These are phyloP conservation scores for Hoplodrina blanda DNA, from an alignment of 2,888 invertebrate species.

Conservation along the genomic window DNA sequence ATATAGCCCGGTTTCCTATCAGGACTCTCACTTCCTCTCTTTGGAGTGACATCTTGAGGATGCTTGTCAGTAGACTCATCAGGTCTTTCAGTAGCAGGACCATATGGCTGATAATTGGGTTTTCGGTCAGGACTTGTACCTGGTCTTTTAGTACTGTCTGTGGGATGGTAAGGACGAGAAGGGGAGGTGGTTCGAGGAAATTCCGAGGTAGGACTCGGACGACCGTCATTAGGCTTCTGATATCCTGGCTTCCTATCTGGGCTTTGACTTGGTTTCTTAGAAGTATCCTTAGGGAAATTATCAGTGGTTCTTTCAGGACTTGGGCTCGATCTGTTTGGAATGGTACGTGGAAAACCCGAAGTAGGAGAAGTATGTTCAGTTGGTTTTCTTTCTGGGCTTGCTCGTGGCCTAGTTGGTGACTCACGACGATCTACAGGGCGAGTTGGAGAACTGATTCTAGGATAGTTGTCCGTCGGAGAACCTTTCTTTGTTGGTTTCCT, in stretches of 20 bases:
- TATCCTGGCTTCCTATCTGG: slow-evolving; percentile 67
- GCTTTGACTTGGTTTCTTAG: slow-evolving; percentile 64
- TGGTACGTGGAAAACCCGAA: slow-evolving; percentile 24
- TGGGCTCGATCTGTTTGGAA: slow-evolving; percentile 36
- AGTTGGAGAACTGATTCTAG: slow-evolving; percentile 41
- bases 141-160: slow-evolving; percentile 37
- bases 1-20: slow-evolving; percentile 77
- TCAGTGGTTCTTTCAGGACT: slow-evolving; percentile 53
- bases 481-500: slow-evolving; percentile 57
- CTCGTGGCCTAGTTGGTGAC: slow-evolving; percentile 60
- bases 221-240: slow-evolving; percentile 45
- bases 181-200: slow-evolving; percentile 46
- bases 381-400: slow-evolving; percentile 70
- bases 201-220: slow-evolving; percentile 28
- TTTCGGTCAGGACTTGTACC: slow-evolving; percentile 64
- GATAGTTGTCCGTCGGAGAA: slow-evolving; percentile 36
- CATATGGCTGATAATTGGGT: slow-evolving; percentile 39
- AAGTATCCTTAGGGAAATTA: slow-evolving; percentile 22
- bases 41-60: slow-evolving; percentile 43
- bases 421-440: slow-evolving; percentile 49
- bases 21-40: slow-evolving; percentile 63
- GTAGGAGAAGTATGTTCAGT: slow-evolving; percentile 34
- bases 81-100: slow-evolving; percentile 17
- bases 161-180: slow-evolving; percentile 34
- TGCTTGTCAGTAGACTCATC: slow-evolving; percentile 39